These are phyloP conservation scores for Sympetrum striolatum DNA, from an alignment of 2,888 invertebrate genomes.

Conservation along the genomic window DNA sequence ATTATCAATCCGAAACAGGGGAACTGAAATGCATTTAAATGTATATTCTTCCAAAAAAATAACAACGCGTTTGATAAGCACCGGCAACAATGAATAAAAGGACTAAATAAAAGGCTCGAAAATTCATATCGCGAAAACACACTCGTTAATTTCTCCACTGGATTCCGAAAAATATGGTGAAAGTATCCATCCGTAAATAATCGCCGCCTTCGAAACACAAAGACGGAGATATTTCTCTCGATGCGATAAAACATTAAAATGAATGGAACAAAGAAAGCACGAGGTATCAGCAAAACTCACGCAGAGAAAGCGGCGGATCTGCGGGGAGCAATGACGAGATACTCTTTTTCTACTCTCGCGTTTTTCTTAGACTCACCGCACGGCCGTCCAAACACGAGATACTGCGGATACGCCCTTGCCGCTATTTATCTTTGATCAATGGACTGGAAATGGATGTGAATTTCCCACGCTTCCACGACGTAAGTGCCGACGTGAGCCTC, in stretches of 20 bases:
- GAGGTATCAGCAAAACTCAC: neutral
- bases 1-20: neutral
- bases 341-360: neutral
- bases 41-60: no score
- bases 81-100: neutral
- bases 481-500: neutral
- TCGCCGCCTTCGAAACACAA: neutral
- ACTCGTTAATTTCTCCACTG: neutral
- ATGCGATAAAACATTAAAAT: neutral
- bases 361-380: neutral
- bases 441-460: slow-evolving; percentile 20
- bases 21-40: no score
- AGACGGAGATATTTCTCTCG: neutral
- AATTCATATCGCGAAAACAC: neutral
- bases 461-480: neutral
- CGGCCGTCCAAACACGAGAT: neutral
- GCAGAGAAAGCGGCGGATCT: neutral
- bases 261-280: neutral
- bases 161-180: neutral
- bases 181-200: neutral
- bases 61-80: neutral
- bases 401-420: neutral
- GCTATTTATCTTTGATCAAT: slow-evolving; percentile 27
- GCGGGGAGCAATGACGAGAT: neutral
- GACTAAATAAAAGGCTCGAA: neutral